These are phyloP conservation scores for Cervus canadensis DNA, from an alignment of 2,113 vertebrate genomes.

Conservation along the genomic window DNA sequence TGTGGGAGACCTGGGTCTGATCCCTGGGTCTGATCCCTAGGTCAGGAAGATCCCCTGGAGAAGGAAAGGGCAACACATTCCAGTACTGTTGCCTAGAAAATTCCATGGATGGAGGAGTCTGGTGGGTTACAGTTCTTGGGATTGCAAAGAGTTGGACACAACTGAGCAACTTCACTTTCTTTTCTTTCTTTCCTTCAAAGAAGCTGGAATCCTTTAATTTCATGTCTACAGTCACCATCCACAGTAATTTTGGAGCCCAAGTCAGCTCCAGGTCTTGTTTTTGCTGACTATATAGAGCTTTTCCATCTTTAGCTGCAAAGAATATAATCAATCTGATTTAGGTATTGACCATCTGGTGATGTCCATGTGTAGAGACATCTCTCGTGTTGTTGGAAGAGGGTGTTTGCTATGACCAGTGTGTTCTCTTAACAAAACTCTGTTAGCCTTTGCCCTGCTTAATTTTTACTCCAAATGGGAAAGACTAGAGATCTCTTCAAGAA, in stretches of 20 bases:
- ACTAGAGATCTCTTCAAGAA: too few species aligned
- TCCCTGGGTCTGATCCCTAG: neutral
- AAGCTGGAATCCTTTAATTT: neutral
- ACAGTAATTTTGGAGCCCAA: neutral
- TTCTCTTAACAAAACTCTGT: neutral
- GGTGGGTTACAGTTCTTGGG: neutral
- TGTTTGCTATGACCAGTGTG: neutral
- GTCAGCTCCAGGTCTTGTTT: neutral
- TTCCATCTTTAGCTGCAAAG: neutral
- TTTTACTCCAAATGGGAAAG: neutral
- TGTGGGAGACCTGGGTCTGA: rapidly evolving
- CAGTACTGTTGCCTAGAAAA: neutral
- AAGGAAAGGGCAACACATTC: neutral
- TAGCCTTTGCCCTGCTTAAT: neutral
- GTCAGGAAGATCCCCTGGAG: neutral
- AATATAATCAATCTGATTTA: neutral
- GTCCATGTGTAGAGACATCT: neutral
- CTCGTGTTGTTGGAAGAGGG: neutral
- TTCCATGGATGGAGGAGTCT: neutral
- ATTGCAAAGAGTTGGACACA: neutral
- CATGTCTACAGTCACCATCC: neutral
- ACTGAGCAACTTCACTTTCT: neutral
- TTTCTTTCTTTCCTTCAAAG: neutral
- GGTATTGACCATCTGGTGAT: neutral
- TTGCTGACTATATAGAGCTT: neutral